A percentile compares a stretch with the other conserved stretches of the same genome.
Evolutionary conservation across 2,888 invertebrate genomes (phyloP).

Genomic region (Lapara coniferarum): DNA sequence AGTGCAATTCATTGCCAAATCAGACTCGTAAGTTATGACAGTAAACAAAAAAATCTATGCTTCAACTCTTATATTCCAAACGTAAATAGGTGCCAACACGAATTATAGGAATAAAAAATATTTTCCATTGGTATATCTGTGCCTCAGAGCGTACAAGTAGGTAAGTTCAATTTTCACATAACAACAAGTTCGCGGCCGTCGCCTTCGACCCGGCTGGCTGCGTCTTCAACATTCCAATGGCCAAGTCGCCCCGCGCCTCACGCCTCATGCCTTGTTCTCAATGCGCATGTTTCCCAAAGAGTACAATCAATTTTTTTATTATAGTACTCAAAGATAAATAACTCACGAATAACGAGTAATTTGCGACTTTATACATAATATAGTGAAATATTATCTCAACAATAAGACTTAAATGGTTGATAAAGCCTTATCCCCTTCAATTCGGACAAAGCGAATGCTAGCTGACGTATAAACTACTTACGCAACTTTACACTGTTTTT

Average conservation of each 20-base stretch:
- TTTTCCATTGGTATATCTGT: neutral
- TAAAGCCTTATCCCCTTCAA: no score
- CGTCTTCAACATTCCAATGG: conserved; percentile 81
- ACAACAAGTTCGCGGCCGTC: conserved; percentile 74
- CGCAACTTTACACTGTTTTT: no score
- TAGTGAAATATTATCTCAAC: no score
- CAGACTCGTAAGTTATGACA: no score
- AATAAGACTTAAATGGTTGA: no score
- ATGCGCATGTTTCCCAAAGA: conserved; percentile 75
- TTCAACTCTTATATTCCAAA: no score
- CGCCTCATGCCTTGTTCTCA: conserved; percentile 55
- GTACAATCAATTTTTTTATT: conserved; percentile 65
- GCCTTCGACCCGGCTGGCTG: conserved; percentile 66
- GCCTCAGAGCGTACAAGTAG: conserved; percentile 30
- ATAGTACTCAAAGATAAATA: conserved; percentile 9
- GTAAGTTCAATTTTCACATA: conserved; percentile 72
- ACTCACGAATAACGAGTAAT: neutral
- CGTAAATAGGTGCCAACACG: neutral
- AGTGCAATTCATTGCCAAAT: no score
- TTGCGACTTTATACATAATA: neutral
- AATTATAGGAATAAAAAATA: neutral
- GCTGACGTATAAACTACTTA: no score
- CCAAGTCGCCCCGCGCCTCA: conserved; percentile 57
- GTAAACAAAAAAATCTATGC: no score
- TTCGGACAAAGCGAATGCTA: no score